Percentiles rank a stretch among this genome's conserved stretches.
Conservation (phyloP, 2,113 vertebrate genomes). For the Tylochromis polylepis region DNA sequence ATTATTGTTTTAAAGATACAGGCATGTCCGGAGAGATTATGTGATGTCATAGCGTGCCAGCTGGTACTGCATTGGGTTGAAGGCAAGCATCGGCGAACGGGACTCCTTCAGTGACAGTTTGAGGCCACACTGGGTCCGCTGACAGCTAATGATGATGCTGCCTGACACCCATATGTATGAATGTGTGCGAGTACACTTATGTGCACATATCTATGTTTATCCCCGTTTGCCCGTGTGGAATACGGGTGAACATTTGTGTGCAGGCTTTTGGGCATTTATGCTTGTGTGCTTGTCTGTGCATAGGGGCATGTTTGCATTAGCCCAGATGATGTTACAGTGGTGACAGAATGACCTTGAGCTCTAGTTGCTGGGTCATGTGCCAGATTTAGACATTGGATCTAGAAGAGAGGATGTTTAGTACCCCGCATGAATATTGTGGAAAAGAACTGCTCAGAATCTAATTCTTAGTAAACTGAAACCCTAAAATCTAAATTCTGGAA, state of each 20-base stretch:
- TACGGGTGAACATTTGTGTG: not conserved
- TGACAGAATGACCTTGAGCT: conserved; percentile 35
- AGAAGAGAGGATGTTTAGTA: not conserved
- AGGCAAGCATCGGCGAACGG: not conserved
- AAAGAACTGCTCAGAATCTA: not conserved
- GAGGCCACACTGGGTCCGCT: conserved; percentile 8
- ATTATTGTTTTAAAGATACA: not conserved
- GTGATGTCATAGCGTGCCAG: not conserved
- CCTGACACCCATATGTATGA: conserved; percentile 16
- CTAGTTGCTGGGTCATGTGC: not conserved
- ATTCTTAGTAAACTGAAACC: not conserved
- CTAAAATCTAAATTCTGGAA: not conserved
- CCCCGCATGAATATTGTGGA: not conserved
- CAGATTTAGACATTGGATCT: not conserved
- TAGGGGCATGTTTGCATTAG: conserved; percentile 6
- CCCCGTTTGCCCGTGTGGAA: not conserved
- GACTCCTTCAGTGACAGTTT: conserved; percentile 35
- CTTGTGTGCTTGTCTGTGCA: not conserved
- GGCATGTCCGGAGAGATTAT: not conserved
- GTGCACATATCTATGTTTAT: not conserved
- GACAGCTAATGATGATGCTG: conserved; percentile 39
- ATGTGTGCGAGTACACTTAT: not conserved
- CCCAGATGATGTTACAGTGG: not conserved
- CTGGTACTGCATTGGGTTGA: conserved; percentile 7
- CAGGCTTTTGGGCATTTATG: not conserved